Evolutionary conservation across 2,797 vertebrate species (phyloP).

Genomic region (Anomalospiza imberbis): DNA sequence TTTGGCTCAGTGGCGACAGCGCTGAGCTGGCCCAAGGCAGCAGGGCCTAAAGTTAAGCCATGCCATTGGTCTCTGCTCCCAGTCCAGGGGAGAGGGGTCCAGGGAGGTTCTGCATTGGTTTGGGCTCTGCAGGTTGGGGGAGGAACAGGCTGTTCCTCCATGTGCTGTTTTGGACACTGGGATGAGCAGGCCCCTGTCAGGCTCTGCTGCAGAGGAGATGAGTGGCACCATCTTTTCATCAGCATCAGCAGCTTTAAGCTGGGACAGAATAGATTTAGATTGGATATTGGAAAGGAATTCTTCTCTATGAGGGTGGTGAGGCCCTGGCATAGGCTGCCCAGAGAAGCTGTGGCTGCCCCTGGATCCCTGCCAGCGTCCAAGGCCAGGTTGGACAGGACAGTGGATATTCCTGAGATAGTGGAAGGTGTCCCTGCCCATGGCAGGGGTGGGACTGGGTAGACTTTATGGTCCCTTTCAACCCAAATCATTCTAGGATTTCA

Average conservation of each 20-base stretch:
- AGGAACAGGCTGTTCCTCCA: not conserved
- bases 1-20: fast-evolving
- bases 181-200: not conserved
- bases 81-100: not conserved
- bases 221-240: not conserved
- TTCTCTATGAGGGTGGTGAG: not conserved
- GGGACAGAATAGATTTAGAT: not conserved
- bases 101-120: not conserved
- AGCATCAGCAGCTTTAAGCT: not conserved
- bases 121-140: not conserved
- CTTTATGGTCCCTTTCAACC: not conserved
- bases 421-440: not conserved
- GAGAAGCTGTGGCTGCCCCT: no score
- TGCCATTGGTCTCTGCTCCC: not conserved
- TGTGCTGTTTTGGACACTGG: not conserved
- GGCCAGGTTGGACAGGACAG: fast-evolving
- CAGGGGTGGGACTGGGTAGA: not conserved
- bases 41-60: not conserved
- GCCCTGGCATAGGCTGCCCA: not conserved
- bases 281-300: not conserved
- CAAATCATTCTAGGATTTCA: not conserved
- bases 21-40: not conserved
- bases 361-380: not conserved
- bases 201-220: not conserved
- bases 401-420: not conserved